Evolutionary conservation across 2,797 vertebrate genomes (phyloP), one percentile per base, ranked within the genome.

Genomic region (Labroides dimidiatus): DNA sequence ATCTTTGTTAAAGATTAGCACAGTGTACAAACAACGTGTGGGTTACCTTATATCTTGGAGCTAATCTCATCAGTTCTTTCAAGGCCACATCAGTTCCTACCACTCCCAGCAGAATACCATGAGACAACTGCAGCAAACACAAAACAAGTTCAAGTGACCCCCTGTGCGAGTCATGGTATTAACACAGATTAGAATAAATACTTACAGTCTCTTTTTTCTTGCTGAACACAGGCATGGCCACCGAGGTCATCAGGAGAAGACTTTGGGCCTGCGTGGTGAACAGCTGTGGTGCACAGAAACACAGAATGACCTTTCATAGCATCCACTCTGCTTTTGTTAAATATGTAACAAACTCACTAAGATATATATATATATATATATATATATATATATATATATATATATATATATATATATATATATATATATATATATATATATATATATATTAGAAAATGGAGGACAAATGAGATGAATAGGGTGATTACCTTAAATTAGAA

Each of bases 221-320:
- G 91, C 97, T 99, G 93, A 99, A 99, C 77, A 99, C 97, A 0
- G 97, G 97, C 97, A 99, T 98, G 73, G 97, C 97, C 51, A 98
- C 97, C 0, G 97, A 98, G 17, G 97, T 99, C 95, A 98, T 97
- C 23, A 99, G 92, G 61, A 95, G 88, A 69, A 96, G 88, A 79
- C 94, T 98, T 86, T 97, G 95, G 4, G 97, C 93, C 78, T 96
- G 95, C 0, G 92, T 95, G 71, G 95, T 94, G 77, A 97, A 96
- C 60, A 98, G 94, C 97, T 97, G 90, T 6, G 57, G 75, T 24
- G 63, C 19, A 74, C 24, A 78, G 13, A 84, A 0, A 72, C 16
- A 68, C 9, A 39, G 13, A 39, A 39, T 12, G 37, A 14, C n/a
- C 8, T 45, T 2, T 20, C 0, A 3, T 8, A 13, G n/a, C n/a